Percentiles rank a stretch among this genome's conserved stretches.
phyloP scores from a whole-genome alignment of 2,113 vertebrate genomes.

The Tachycineta bicolor region DNA sequence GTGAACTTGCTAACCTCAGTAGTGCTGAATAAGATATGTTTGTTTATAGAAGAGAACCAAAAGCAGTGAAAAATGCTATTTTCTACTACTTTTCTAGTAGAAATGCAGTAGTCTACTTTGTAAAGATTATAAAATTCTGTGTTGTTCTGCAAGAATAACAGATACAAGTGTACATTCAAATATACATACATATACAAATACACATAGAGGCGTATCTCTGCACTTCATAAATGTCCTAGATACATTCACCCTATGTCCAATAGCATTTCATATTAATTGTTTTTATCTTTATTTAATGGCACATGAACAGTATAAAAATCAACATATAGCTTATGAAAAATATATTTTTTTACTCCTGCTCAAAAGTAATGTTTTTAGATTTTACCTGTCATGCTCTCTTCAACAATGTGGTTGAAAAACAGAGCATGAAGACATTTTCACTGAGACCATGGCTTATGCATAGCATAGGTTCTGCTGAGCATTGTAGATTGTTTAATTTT shows the following conservation, averaged over 20 bases:
- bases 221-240: background rate
- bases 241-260: background rate
- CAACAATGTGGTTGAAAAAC: background rate
- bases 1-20: background rate
- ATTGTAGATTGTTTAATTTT: conserved; percentile 14
- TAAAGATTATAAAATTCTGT: background rate
- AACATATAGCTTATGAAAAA: background rate
- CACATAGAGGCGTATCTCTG: background rate
- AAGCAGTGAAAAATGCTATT: background rate
- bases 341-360: background rate
- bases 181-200: background rate
- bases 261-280: background rate
- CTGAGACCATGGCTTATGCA: background rate
- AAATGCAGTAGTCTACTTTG: background rate
- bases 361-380: background rate
- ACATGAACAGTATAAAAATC: background rate
- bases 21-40: background rate
- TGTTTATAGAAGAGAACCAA: background rate
- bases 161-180: background rate
- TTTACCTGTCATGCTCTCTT: background rate
- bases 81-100: background rate
- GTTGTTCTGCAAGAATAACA: background rate
- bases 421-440: background rate
- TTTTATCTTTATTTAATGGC: background rate
- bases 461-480: background rate